phyloP scores from a whole-genome alignment of 2,113 vertebrate species.

The Acinonyx jubatus region DNA sequence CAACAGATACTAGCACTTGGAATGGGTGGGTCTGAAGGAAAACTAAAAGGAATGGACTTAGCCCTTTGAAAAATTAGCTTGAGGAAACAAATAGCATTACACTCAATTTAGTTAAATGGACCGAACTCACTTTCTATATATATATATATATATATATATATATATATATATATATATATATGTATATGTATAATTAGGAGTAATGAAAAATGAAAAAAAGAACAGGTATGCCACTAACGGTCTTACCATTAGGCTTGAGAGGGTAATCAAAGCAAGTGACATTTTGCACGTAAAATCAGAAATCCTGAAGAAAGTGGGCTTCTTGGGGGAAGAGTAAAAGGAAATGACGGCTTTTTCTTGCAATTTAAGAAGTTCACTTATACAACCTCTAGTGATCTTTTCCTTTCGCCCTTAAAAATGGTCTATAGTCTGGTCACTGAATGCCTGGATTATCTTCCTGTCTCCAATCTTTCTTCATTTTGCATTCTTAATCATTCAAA shows the following conservation, averaged over 20 bases:
- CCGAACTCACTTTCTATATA: neutral
- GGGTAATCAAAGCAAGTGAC: neutral
- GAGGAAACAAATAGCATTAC: conserved; percentile 30
- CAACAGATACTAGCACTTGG: neutral
- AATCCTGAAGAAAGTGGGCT: neutral
- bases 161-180: too few species aligned
- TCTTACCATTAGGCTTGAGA: neutral
- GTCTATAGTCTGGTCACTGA: conserved; percentile 31
- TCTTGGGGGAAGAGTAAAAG: neutral
- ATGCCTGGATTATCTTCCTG: conserved; percentile 25
- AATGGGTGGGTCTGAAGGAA: conserved; percentile 21
- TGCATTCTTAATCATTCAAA: conserved; percentile 59
- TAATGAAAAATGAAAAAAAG: conserved; percentile 31
- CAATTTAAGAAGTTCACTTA: conserved; percentile 3
- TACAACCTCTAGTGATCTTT: neutral
- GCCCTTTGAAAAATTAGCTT: conserved; percentile 26
- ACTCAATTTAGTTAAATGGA: neutral
- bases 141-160: neutral
- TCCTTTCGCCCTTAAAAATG: conserved; percentile 33
- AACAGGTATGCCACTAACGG: neutral
- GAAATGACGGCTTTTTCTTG: conserved; percentile 10
- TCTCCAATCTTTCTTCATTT: conserved; percentile 58
- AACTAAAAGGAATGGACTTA: conserved; percentile 21
- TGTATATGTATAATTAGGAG: neutral
- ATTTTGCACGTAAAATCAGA: neutral